These are phyloP conservation scores for Sebastes dallii DNA, from an alignment of 2,797 vertebrate genomes.

Conservation along the genomic window DNA sequence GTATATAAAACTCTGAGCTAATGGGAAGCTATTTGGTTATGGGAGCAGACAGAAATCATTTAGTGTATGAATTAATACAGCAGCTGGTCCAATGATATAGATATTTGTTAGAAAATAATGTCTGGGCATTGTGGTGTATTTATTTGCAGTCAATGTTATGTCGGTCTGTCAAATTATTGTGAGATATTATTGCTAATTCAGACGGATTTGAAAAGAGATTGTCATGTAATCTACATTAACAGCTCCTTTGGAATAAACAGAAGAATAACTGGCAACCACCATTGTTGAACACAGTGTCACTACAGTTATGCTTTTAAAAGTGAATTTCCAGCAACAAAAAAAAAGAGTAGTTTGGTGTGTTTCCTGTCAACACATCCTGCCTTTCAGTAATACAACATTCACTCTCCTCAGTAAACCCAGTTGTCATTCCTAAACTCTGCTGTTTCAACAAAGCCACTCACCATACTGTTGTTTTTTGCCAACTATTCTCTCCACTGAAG, in stretches of 20 bases:
- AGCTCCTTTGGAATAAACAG: not conserved
- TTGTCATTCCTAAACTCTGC: not conserved
- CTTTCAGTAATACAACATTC: not conserved
- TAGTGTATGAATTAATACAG: not conserved
- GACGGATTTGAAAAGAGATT: not conserved
- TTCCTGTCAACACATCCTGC: not conserved
- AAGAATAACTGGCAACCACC: not conserved
- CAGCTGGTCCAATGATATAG: not conserved
- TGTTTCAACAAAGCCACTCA: not conserved
- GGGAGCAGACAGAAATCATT: not conserved
- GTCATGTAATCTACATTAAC: not conserved
- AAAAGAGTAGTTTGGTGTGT: not conserved
- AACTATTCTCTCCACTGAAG: not conserved
- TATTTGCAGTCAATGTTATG: not conserved
- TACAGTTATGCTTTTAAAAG: not conserved
- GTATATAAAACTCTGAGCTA: not conserved
- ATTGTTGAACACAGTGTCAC: not conserved
- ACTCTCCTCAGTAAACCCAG: not conserved
- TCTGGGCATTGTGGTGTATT: not conserved
- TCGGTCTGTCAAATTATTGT: not conserved
- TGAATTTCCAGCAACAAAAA: not conserved
- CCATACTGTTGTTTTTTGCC: not conserved
- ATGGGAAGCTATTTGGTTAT: conserved; percentile 8
- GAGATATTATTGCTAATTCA: not conserved
- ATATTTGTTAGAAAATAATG: not conserved